Base-by-base conservation (phyloP, 1,140 invertebrate genomes). In the Hylaeus volcanicus region DNA sequence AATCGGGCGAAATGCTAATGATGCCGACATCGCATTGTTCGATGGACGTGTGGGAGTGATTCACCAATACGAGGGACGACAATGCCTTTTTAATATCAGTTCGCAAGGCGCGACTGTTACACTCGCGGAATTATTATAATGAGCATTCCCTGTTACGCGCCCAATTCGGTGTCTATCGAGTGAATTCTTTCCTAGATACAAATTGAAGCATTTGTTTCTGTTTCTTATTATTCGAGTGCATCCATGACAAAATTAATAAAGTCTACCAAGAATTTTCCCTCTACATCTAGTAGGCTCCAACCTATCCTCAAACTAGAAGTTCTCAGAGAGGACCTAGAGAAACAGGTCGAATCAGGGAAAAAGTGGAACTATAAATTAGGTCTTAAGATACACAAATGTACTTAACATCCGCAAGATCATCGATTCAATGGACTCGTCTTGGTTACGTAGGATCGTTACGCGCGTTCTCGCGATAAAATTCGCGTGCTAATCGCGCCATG, bases 31-130 rank as follows among this genome's bases (percentile, higher is more conserved):
- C 48, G 72, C 64, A 83, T 86, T 81, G 77, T 86, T 79, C 75
- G 73, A 41, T 26, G 8, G 60, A 72, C 41, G 55, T 65, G 69
- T 79, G 63, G 77, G 48, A 86, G 68, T 73, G 81, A 83, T 83
- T 87, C 77, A 81, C 77, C 69, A 73, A 87, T 86, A 86, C 71
- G 58, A n/a, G 37, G 9, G 43, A 68, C 63, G 63, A 87, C 85
- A 87, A 87, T 86, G 82, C 69, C 81, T 83, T 86, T 83, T 87
- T 86, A 86, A 87, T 86, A 86, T 86, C 74, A 43, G 43, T 65
- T 75, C 76, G 51, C 43, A 56, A 68, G 71, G 58, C 76, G 63
- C 75, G 81, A 83, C 69, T 63, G 73, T 86, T 86, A 66, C 80
- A 68, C 75, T 48, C 58, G 74, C 26, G 70, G 64, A 82, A 83